Base-by-base conservation (phyloP, 1,140 invertebrate species). In the Argopecten irradians region DNA sequence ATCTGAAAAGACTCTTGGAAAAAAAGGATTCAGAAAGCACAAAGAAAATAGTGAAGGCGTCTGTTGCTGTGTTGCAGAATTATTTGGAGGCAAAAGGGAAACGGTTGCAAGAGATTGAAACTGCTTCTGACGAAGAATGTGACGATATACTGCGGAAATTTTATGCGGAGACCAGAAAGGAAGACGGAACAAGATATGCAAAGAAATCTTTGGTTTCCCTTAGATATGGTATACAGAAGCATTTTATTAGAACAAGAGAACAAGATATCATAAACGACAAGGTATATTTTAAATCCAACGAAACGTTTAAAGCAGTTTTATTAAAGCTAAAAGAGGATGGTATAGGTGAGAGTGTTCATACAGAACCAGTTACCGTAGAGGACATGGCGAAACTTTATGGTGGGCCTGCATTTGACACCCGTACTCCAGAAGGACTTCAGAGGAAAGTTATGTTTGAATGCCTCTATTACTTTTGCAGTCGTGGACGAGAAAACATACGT, bases 401-500 rank as follows among this genome's bases (percentile, higher is more conserved):
- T 43, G 28, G 34, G 32, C 41, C 35, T 16, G 82, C 36, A 82
- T 83, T 87, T 41, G 35, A 43, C 3, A 34, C 33, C 22, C n/a
- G 87, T n/a, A 82, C 39, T 34, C 85, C 86, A 35, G 28, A 87
- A n/a, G 71, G 84, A 14, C 82, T 89, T 8, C 85, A 86, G 33
- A 82, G 86, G 1, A 89, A 86, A 83, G 86, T 82, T 39, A 32
- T 84, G 1, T 86, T 89, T 16, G 85, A 89, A 22, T 84, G 46
- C 35, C 14, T 89, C 11, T 36, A 32, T 16, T 87, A 89, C 28
- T 87, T 89, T 36, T 84, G 88, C 34, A 87, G 84, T 35, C 32
- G 88, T 14, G 88, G 88, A 7, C 19, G 88, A 39, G 88, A 89
- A 71, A 89, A 87, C 46, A 32, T 85, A 22, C 82, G 88, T n/a